These are phyloP conservation scores for Gallinago undulata DNA, from an alignment of 2,113 vertebrate species.

Conservation along the genomic window DNA sequence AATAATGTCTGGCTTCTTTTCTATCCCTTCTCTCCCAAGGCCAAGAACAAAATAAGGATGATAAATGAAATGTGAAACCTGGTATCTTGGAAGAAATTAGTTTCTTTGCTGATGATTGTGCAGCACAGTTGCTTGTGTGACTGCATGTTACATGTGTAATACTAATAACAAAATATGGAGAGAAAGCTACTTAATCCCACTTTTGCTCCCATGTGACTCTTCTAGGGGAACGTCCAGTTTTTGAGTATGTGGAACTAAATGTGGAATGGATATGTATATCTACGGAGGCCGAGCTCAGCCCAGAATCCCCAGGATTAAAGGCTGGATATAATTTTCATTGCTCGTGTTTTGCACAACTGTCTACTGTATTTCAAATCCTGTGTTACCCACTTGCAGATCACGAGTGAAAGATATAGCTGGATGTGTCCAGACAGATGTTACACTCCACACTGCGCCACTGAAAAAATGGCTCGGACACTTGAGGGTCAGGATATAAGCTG, in stretches of 20 bases:
- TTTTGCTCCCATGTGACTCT: constrained; percentile 22
- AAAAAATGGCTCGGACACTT: neutral
- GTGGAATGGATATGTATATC: constrained; percentile 23
- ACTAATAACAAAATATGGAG: constrained; percentile 22
- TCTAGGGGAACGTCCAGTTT: neutral
- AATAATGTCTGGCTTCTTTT: neutral
- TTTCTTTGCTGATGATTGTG: neutral
- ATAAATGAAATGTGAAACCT: neutral
- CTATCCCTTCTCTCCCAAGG: neutral
- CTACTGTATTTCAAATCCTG: constrained; percentile 51
- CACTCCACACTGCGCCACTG: neutral
- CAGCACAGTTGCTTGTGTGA: constrained; percentile 22
- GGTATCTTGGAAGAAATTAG: neutral
- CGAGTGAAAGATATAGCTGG: neutral
- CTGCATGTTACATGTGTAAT: constrained; percentile 11
- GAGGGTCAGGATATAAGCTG: neutral
- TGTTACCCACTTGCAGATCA: constrained; percentile 11
- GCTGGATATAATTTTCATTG: constrained; percentile 46
- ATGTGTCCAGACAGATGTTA: constrained; percentile 37
- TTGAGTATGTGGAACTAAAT: constrained; percentile 35
- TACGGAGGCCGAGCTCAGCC: constrained; percentile 3
- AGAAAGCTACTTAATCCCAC: constrained; percentile 44
- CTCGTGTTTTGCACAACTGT: constrained; percentile 41
- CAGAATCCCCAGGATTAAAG: constrained; percentile 48
- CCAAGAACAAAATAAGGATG: neutral